These are phyloP conservation scores for Phataginus tricuspis DNA, from an alignment of 2,797 vertebrate genomes.

Conservation along the genomic window DNA sequence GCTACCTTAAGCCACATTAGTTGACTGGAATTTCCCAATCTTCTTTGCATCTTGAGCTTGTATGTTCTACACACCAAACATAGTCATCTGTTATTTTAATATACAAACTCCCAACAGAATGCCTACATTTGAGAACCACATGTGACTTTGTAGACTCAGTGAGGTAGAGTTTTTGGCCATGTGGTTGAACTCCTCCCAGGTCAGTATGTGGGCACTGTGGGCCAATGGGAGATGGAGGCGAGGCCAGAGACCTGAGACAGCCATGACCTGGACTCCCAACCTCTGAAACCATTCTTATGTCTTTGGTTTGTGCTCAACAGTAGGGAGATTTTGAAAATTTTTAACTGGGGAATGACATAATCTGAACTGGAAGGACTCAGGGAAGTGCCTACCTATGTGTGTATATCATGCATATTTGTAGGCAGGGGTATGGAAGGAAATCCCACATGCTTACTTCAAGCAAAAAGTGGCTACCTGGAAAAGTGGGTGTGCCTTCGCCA, in stretches of 20 bases:
- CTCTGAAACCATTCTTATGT: not conserved
- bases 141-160: slow-evolving; percentile 88
- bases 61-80: slow-evolving; percentile 98
- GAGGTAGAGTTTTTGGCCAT: not conserved
- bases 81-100: slow-evolving; percentile 97
- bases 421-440: not conserved
- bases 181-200: too few species aligned
- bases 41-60: slow-evolving; percentile 98
- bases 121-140: slow-evolving; percentile 96
- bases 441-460: not conserved
- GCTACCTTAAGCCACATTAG: slow-evolving; percentile 98
- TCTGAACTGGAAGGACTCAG: not conserved
- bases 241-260: not conserved
- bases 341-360: not conserved
- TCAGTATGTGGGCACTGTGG: not conserved
- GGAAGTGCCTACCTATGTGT: not conserved
- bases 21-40: slow-evolving; percentile 98
- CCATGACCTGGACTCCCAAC: not conserved
- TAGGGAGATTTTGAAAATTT: not conserved
- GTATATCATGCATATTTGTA: not conserved
- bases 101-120: slow-evolving; percentile 95
- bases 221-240: not conserved
- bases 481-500: not conserved
- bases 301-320: not conserved
- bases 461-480: not conserved